Percentiles rank a stretch among this genome's conserved stretches.
Evolutionary conservation across 2,113 vertebrate genomes (phyloP).

Genomic region (Tonatia bakeri): DNA sequence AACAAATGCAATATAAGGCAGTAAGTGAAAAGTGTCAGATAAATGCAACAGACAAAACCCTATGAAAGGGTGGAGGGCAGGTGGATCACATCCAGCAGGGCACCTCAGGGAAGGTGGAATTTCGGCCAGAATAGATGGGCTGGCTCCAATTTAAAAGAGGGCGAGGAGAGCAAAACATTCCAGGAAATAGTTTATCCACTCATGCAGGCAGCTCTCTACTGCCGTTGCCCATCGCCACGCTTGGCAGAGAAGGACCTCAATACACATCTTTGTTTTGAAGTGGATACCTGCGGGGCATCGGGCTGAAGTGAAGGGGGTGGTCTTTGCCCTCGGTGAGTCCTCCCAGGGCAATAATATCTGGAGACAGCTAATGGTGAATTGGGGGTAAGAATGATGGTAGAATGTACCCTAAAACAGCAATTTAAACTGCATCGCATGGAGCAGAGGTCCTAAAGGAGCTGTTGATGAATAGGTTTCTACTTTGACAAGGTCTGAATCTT

Average conservation of each 20-base stretch:
- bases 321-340: neutral
- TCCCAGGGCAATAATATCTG: neutral
- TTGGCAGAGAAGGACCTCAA: neutral
- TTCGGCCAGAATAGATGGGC: neutral
- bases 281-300: neutral
- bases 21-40: neutral
- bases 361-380: neutral
- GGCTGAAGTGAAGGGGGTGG: neutral
- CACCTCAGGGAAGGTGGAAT: neutral
- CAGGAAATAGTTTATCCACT: neutral
- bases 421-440: neutral
- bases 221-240: accelerated
- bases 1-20: neutral
- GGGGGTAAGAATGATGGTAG: neutral
- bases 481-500: constrained; percentile 51
- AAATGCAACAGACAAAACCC: neutral
- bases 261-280: neutral
- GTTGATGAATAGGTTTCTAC: constrained; percentile 54
- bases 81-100: accelerated
- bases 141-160: neutral
- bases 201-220: neutral
- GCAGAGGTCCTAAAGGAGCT: constrained; percentile 26
- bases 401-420: neutral
- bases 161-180: neutral
- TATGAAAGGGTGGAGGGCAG: neutral